Conservation (phyloP, 37 sponge, comb jelly and placozoan genomes). For the Ephydatia muelleri region DNA sequence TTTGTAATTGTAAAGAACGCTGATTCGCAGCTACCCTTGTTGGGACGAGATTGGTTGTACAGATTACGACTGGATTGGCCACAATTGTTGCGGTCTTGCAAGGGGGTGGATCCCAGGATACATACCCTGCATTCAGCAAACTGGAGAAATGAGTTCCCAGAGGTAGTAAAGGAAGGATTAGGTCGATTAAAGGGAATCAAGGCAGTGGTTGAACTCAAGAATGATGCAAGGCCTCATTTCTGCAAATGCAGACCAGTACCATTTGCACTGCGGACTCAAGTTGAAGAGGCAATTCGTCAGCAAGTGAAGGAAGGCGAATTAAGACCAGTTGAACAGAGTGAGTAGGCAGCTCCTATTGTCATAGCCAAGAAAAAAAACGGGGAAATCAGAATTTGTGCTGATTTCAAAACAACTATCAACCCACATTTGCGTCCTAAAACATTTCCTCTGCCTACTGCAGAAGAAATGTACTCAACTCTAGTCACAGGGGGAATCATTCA, state of each 20-base stretch:
- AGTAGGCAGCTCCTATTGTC: too few species aligned
- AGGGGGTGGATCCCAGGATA: conserved; percentile 4
- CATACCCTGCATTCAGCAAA: conserved; percentile 16
- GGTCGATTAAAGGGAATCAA: conserved; percentile 14
- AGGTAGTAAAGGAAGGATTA: conserved; percentile 13
- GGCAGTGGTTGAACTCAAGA: not conserved
- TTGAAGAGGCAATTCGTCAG: too few species aligned
- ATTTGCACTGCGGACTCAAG: conserved; percentile 6
- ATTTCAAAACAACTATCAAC: conserved; percentile 25
- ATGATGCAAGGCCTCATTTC: conserved; percentile 6
- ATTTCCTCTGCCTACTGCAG: conserved; percentile 25
- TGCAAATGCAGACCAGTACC: conserved; percentile 17
- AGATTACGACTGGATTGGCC: conserved; percentile 9
- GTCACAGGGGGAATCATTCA: conserved; percentile 18
- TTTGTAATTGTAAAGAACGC: conserved; percentile 18
- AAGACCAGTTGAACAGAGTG: too few species aligned
- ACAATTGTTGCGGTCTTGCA: not conserved
- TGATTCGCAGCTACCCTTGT: too few species aligned
- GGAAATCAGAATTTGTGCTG: conserved; percentile 12
- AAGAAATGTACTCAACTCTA: conserved; percentile 17
- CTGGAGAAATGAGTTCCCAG: conserved; percentile 20
- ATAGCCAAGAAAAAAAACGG: conserved; percentile 5
- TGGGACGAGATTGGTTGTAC: not conserved
- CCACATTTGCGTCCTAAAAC: not conserved
- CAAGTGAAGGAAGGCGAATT: not conserved